Evolutionary conservation across 35 echinoderm and acorn worm genomes (phyloP), one percentile per base, ranked within the genome.

Genomic region (Strongylocentrotus purpuratus): DNA sequence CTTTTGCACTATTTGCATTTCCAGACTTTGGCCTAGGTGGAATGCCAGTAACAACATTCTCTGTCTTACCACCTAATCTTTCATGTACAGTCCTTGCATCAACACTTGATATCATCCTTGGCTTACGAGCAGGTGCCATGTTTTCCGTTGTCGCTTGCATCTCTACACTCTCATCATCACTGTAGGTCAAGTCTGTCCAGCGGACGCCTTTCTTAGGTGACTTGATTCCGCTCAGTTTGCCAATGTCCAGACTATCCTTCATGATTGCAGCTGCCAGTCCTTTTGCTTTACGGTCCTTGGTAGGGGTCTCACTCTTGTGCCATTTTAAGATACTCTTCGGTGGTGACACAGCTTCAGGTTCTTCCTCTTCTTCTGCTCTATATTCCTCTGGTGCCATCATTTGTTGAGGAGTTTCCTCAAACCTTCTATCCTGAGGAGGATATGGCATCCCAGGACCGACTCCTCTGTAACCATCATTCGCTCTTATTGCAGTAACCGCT

Each of bases 241-340:
- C 86, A 35, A 99, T 97, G n/a, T 99, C 98, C 45, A 99, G 87
- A 87, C 98, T 99, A 94, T 99, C 97, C 60, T 71, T 97, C 52
- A 99, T 65, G 58, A 95, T 95, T 22, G 94, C 88, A 8, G 86
- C 97, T 32, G 94, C 97, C 8, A 97, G 94, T 71, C 91, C 92
- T 33, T 85, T 86, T n/a, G 48, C 70, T 55, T 48, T 96, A 52
- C 32, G 95, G 33, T 70, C 31, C 85, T 46, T 33, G 31, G 32
- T 48, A 33, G 87, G 48, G 41, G 33, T 58, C 9, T 95, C 94
- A 47, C 85, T 58, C 33, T 91, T 87, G 55, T 28, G 32, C 32
- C 41, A 95, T 92, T 97, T 99, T 31, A 98, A 91, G 88, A 99
- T 97, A 85, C 97, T 97, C 70, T 96, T 99, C 22, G 91, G 91